A percentile compares a stretch with the other conserved stretches of the same genome.
Conservation (phyloP, 2,888 invertebrate species). For the Agapostemon virescens region DNA sequence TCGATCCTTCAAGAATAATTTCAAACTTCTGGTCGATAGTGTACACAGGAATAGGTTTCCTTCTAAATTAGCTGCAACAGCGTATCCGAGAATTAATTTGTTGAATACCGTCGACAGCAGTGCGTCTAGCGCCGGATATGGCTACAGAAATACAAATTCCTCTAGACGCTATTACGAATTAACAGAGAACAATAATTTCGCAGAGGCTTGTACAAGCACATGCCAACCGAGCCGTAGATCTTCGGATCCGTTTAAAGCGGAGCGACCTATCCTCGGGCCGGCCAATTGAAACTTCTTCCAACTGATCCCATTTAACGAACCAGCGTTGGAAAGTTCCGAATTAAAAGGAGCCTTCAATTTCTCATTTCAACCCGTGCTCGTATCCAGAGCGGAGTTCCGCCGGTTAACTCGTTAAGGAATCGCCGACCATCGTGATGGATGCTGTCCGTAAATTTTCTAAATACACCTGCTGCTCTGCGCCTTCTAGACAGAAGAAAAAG, state of each 20-base stretch:
- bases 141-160: not conserved
- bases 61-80: not conserved
- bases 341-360: slow-evolving; percentile 3
- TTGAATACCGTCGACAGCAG: not conserved
- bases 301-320: slow-evolving; percentile 18
- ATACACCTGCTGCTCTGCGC: slow-evolving; percentile 40
- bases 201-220: not conserved
- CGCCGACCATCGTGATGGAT: slow-evolving; percentile 41
- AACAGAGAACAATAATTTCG: not conserved
- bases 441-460: slow-evolving; percentile 51
- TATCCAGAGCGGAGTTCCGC: not conserved
- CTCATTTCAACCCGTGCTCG: slow-evolving; percentile 14
- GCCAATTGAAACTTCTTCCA: slow-evolving; percentile 17
- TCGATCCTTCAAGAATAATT: no score
- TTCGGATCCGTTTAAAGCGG: not conserved
- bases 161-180: slow-evolving; percentile 5
- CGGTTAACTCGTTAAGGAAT: slow-evolving; percentile 53
- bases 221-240: not conserved
- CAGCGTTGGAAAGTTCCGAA: slow-evolving; percentile 1
- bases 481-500: slow-evolving; percentile 10
- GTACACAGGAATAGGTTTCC: no score
- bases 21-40: no score
- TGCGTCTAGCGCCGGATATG: not conserved
- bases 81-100: not conserved
- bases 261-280: not conserved